Evolutionary conservation across 2,888 invertebrate genomes (phyloP).

Genomic region (Tipula lateralis): DNA sequence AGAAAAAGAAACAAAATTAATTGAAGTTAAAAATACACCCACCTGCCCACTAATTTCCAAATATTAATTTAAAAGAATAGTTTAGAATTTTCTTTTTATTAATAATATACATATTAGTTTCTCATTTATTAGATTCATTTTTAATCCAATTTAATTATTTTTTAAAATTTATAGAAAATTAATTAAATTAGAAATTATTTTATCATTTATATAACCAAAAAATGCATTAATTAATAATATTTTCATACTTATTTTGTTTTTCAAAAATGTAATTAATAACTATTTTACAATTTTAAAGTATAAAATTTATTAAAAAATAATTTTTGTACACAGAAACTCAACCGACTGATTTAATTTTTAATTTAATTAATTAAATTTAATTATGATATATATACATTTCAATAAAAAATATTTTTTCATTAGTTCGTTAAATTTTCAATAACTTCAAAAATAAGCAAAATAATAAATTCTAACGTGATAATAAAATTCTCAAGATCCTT

Average conservation of each 20-base stretch:
- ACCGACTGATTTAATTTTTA: constrained; percentile 27
- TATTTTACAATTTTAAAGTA: background rate
- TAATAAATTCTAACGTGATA: background rate
- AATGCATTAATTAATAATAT: background rate
- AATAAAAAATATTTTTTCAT: background rate
- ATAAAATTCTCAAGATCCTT: background rate
- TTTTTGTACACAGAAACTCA: constrained; percentile 26
- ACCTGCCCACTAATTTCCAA: constrained; percentile 29
- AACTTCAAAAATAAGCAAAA: background rate
- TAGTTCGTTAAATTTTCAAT: background rate
- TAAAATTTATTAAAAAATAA: background rate
- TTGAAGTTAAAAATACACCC: constrained; percentile 27
- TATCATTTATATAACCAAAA: background rate
- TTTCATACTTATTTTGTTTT: constrained; percentile 11
- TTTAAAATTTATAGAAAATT: background rate
- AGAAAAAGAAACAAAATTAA: constrained; percentile 29
- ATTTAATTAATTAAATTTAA: constrained; percentile 11
- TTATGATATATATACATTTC: background rate
- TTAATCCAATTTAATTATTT: background rate
- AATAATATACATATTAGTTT: background rate
- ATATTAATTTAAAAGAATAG: background rate
- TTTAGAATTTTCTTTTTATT: background rate
- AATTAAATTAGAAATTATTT: constrained; percentile 24
- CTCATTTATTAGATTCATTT: background rate
- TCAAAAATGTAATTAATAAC: background rate